Base-by-base conservation (phyloP, 2,113 vertebrate genomes). In the Neopipo cinnamomea region DNA sequence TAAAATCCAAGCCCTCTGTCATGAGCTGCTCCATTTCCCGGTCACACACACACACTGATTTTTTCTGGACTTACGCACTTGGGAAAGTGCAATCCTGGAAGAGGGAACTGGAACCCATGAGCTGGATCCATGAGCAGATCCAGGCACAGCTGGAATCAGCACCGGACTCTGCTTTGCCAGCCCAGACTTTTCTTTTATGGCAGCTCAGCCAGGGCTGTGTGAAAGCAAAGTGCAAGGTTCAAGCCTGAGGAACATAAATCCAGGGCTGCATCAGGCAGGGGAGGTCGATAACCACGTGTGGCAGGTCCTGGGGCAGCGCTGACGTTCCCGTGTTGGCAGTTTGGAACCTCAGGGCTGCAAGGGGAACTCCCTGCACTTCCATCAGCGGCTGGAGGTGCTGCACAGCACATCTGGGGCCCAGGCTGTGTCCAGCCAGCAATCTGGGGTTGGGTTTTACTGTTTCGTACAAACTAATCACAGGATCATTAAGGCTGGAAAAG, bases 301-400 rank as follows among this genome's bases (percentile, higher is more conserved):
- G 4, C 41, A 27, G 44, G 71, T 16, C 18, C 89, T 30, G 58
- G 4, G 31, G 41, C 25, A 41, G 8, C 19, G 37, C 39, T 21
- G 41, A 6, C 5, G 0, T 3, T 11, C n/a, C 33, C 1, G 0
- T 0, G 7, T 18, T 85, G 31, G 47, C 12, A 7, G 10, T 13
- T 39, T 20, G 37, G 49, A 3, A 6, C 13, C 23, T 3, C 20
- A 44, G 68, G 41, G 16, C 25, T 37, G 35, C 55, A 14, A 6
- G 14, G 2, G 20, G 35, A 8, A 2, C 58, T 35, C 8, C 6
- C 17, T 19, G 37, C 35, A 2, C 22, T 17, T 4, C 8, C 3
- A 3, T 0, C n/a, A 18, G 2, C 1, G 4, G 2, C 1, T 2
- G n/a, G n/a, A 52, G 28, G 22, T 15, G 21, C 4, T 12, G 20